Evolutionary conservation across 2,113 vertebrate species (phyloP), one percentile per base, ranked within the genome.

Genomic region (Alectura lathami): DNA sequence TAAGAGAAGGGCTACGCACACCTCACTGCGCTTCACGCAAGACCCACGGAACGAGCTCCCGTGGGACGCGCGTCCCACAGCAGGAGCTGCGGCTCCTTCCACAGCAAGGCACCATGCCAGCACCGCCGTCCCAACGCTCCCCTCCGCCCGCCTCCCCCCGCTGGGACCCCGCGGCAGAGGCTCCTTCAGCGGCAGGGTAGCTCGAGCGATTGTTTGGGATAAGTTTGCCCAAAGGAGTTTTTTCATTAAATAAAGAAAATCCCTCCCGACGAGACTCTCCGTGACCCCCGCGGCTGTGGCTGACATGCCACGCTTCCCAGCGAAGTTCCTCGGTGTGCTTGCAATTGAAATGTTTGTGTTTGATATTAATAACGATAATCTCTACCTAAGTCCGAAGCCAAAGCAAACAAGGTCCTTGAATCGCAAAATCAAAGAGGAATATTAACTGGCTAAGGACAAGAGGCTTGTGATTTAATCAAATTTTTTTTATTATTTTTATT

Each of bases 291-390:
- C 38, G 81, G 91, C 92, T 94, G 17, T 75, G 57, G 77, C 89
- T 96, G 94, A 94, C 85, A 70, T 89, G 73, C 80, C 40, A 76
- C 82, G 84, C 83, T 97, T 97, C 88, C 83, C 64, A 67, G 38
- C 66, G 94, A 93, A 96, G 89, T 91, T 93, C 79, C 57, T 93
- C 90, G 38, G 92, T 95, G 91, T 97, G 95, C 96, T 98, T 97
- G 96, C 96, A 96, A 97, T 97, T 97, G 94, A 95, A 90, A 72
- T 97, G 93, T 97, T 98, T 98, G 97, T 91, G 81, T 97, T 98
- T 93, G 94, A 97, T 97, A 97, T 97, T 98, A 97, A 98, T 97
- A 96, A 96, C 82, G 95, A 96, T 97, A 97, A 98, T 97, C 96
- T 98, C 97, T 90, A 93, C 78, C 83, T 88, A 84, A 96, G 70